phyloP scores from a whole-genome alignment of 1,140 invertebrate genomes.

The Papilio machaon region DNA sequence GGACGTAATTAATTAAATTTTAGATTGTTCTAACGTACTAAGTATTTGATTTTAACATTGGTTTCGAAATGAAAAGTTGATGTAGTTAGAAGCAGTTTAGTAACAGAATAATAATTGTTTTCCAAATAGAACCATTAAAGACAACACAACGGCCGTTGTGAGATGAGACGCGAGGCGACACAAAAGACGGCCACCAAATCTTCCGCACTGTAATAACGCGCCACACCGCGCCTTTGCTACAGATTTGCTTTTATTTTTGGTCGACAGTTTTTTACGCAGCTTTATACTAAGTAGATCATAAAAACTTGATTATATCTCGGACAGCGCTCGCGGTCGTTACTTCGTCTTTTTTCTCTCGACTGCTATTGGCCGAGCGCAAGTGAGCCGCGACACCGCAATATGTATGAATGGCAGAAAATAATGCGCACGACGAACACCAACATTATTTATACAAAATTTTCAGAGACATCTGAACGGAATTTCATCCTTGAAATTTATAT shows the following conservation, averaged over 20 bases:
- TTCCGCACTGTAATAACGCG: neutral
- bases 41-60: neutral
- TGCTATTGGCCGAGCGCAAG: neutral
- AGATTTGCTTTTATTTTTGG: conserved; percentile 8
- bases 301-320: neutral
- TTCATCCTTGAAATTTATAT: too few relatives aligned
- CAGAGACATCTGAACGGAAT: too few relatives aligned
- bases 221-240: neutral
- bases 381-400: neutral
- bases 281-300: conserved; percentile 7
- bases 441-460: too few relatives aligned
- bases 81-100: neutral
- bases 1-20: neutral
- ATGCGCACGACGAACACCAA: too few relatives aligned
- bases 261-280: neutral
- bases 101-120: too few relatives aligned
- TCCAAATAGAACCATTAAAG: too few relatives aligned
- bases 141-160: too few relatives aligned
- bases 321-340: conserved; percentile 9
- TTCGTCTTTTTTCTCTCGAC: neutral
- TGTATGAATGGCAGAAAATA: too few relatives aligned
- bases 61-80: too few relatives aligned
- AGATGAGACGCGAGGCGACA: neutral
- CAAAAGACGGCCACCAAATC: neutral
- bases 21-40: neutral